Evolutionary conservation across 2,888 invertebrate species (phyloP).

Genomic region (Tipula vernalis): DNA sequence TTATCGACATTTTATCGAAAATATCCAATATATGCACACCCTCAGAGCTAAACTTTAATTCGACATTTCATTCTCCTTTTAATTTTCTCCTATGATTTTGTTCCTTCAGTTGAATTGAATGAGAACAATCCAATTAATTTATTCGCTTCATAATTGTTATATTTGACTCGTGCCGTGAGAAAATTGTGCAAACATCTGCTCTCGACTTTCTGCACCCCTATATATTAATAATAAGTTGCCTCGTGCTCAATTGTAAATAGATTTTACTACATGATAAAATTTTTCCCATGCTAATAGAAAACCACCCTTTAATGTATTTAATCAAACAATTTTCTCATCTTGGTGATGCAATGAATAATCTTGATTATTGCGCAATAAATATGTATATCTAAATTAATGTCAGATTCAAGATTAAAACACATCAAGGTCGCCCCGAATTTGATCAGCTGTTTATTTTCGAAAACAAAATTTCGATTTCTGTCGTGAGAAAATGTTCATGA

Average conservation of each 20-base stretch:
- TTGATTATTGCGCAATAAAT: too few relatives aligned
- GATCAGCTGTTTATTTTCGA: neutral
- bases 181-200: neutral
- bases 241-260: neutral
- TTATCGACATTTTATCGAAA: too few relatives aligned
- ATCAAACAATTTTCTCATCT: neutral
- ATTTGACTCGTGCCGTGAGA: neutral
- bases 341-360: too few relatives aligned
- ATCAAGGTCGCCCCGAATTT: neutral
- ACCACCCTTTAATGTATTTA: neutral
- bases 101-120: too few relatives aligned
- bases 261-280: neutral
- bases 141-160: too few relatives aligned
- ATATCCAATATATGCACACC: too few relatives aligned
- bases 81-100: too few relatives aligned
- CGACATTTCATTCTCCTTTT: too few relatives aligned
- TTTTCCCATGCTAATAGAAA: neutral
- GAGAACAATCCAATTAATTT: too few relatives aligned
- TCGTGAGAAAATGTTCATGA: neutral
- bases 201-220: neutral
- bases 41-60: too few relatives aligned
- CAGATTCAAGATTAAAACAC: neutral
- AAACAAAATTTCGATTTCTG: too few relatives aligned
- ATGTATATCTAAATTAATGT: too few relatives aligned
- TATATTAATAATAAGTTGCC: neutral